phyloP scores from a whole-genome alignment of 2,888 invertebrate genomes.

The Parasteatoda lunata region DNA sequence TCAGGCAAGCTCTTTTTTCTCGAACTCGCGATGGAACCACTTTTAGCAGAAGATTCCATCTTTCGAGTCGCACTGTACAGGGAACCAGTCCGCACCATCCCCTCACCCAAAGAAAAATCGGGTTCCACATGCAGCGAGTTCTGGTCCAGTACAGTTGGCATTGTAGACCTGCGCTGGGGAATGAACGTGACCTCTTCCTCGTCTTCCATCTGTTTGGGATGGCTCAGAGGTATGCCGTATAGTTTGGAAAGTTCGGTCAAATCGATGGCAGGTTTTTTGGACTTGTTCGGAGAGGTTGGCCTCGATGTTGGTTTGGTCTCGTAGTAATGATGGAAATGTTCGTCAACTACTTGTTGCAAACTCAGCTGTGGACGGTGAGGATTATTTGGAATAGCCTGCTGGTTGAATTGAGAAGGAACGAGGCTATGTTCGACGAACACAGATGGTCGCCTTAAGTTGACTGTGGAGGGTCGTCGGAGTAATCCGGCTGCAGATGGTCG shows the following conservation, averaged over 20 bases:
- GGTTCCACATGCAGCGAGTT: slow-evolving; percentile 5
- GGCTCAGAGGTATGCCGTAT: slow-evolving; percentile 68
- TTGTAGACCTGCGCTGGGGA: slow-evolving; percentile 68
- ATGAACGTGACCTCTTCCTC: slow-evolving; percentile 68
- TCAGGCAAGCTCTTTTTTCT: slow-evolving; percentile 98
- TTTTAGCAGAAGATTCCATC: slow-evolving; percentile 6
- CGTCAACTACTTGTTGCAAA: slow-evolving; percentile 80
- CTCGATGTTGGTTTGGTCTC: background rate
- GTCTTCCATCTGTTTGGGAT: slow-evolving; percentile 70
- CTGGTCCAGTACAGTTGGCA: slow-evolving; percentile 68
- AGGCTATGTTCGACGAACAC: slow-evolving; percentile 45
- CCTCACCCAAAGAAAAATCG: slow-evolving; percentile 1
- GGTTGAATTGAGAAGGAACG: slow-evolving; percentile 33
- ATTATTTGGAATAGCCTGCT: slow-evolving; percentile 14
- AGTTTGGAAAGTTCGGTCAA: slow-evolving; percentile 58
- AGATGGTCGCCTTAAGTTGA: slow-evolving; percentile 46
- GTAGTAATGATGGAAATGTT: slow-evolving; percentile 93
- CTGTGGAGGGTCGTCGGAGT: slow-evolving; percentile 55
- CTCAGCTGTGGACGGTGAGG: slow-evolving; percentile 54
- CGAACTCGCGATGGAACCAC: slow-evolving; percentile 79
- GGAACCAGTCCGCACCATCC: slow-evolving; percentile 37
- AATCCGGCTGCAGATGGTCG: slow-evolving; percentile 61
- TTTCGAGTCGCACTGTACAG: slow-evolving; percentile 53
- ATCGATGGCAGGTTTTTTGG: slow-evolving; percentile 44
- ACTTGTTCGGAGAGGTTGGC: background rate